Evolutionary conservation across 2,888 invertebrate genomes (phyloP), one percentile per base, ranked within the genome.

Genomic region (Brenthis hecate): DNA sequence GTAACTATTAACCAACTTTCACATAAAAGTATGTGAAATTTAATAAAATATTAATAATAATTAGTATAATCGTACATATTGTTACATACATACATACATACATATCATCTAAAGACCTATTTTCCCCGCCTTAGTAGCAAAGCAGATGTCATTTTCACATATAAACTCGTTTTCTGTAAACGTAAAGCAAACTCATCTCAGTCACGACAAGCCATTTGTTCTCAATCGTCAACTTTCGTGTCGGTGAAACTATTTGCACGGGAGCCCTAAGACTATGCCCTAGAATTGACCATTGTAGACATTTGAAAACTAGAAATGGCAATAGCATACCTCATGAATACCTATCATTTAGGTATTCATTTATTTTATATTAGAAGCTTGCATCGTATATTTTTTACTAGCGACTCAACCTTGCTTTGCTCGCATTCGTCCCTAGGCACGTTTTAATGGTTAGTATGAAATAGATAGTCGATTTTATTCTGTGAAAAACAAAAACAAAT

Each of bases 171-270:
- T 70, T 66, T 47, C 19, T 68, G 56, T 67, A 58, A 64, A 53
- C 57, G 60, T 23, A 63, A 32, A 58, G 64, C 58, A 68, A 68
- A 66, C 67, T 60, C 60, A 68, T 65, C 62, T 61, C 23, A 68
- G 55, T 65, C 69, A 68, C 78, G 69, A 70, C 77, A 75, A 81
- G 77, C 51, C 62, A 62, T 62, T 62, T 62, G 62, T 62, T 62
- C 62, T 36, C 62, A 43, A 62, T 62, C 62, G 62, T 62, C 62
- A 62, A 61, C 62, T 62, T 62, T 62, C 62, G 62, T 62, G 62
- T 75, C 62, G 76, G 85, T 82, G 85, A 87, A 86, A 86, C 74
- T 83, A 82, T 84, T 83, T 82, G 79, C 78, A 78, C 80, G 82
- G 82, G 84, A 83, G 83, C 85, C 80, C 79, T 81, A 82, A 81